phyloP scores from a whole-genome alignment of 2,113 vertebrate species.

The Microtus ochrogaster region DNA sequence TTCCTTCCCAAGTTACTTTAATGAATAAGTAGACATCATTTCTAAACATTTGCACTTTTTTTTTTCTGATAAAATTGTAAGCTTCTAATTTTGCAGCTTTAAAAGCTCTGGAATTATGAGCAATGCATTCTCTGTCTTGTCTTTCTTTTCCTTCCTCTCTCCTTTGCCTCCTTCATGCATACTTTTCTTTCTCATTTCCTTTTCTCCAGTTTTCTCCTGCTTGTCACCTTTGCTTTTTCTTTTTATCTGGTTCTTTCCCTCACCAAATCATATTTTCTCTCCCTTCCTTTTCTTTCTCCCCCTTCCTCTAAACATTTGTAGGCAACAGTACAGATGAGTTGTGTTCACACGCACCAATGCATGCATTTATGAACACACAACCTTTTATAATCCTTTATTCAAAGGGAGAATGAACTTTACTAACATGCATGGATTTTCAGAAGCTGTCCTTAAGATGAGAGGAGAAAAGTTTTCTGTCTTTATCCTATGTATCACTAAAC shows the following conservation, averaged over 20 bases:
- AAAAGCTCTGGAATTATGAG: background rate
- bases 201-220: background rate
- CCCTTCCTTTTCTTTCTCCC: background rate
- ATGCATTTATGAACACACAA: too few relatives aligned
- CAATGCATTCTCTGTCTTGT: background rate
- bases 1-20: slow-evolving; percentile 26
- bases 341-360: background rate
- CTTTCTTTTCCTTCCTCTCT: background rate
- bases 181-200: background rate
- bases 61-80: background rate
- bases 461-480: background rate
- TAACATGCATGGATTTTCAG: background rate
- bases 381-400: background rate
- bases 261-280: background rate
- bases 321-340: background rate
- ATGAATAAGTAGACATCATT: background rate
- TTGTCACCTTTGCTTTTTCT: background rate
- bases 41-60: background rate
- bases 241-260: background rate
- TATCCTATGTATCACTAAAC: background rate
- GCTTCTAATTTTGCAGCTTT: background rate
- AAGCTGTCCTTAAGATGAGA: background rate
- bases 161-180: background rate
- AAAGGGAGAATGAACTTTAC: background rate
- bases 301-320: slow-evolving; percentile 24